These are phyloP conservation scores for Gallinago jamesoni DNA, from an alignment of 2,113 vertebrate species.

Conservation along the genomic window DNA sequence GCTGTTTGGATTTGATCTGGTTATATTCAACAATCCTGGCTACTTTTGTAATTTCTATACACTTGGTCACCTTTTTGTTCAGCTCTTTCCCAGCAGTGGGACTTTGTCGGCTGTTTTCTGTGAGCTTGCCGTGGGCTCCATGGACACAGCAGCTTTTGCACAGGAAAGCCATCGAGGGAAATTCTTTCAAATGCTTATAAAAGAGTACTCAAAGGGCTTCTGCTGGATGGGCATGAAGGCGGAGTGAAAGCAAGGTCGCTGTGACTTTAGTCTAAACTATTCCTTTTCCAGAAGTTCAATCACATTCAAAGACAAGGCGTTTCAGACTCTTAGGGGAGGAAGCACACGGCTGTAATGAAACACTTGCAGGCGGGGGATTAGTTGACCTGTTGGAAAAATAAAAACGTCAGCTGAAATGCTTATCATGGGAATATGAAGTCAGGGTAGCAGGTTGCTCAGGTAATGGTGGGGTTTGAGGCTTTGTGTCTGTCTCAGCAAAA, in stretches of 20 bases:
- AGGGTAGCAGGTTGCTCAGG: fast-evolving
- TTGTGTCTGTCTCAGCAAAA: not conserved
- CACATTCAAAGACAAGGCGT: not conserved
- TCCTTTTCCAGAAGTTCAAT: not conserved
- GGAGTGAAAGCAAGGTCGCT: not conserved
- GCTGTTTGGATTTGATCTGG: not conserved
- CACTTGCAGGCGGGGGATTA: not conserved
- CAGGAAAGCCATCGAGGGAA: not conserved
- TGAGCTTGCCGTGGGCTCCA: not conserved
- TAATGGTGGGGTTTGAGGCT: fast-evolving
- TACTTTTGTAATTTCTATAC: not conserved
- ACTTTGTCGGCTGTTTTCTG: not conserved
- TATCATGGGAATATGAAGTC: not conserved
- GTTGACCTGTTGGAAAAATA: not conserved
- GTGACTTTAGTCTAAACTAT: not conserved
- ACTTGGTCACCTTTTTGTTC: not conserved
- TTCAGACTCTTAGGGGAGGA: not conserved
- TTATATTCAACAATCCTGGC: not conserved
- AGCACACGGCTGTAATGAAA: not conserved
- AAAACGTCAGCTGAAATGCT: not conserved
- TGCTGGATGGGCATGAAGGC: not conserved
- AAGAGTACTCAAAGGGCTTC: not conserved
- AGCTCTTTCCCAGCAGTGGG: not conserved
- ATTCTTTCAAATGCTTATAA: not conserved
- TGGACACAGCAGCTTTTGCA: not conserved